Percentiles rank a stretch among this genome's conserved stretches.
These are phyloP conservation scores for Norana najaformis DNA, from an alignment of 2,888 invertebrate genomes.

Conservation along the genomic window DNA sequence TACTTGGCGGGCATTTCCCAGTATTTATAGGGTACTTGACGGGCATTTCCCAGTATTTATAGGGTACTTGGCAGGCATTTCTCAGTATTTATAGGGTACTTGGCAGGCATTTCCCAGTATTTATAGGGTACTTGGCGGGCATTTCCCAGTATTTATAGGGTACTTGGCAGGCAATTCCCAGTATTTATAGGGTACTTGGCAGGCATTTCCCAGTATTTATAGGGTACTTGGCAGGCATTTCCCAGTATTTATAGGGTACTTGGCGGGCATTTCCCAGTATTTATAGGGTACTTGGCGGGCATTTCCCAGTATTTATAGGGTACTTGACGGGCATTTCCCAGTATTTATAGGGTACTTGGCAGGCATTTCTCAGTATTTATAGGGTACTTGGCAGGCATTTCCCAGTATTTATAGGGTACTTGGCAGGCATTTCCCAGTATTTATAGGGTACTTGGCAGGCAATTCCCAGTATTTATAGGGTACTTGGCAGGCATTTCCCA, in stretches of 20 bases:
- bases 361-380: neutral
- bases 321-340: neutral
- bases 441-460: conserved; percentile 6
- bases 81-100: neutral
- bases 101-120: neutral
- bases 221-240: neutral
- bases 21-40: neutral
- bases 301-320: neutral
- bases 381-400: neutral
- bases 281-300: neutral
- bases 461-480: neutral
- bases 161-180: neutral
- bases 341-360: neutral
- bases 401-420: neutral
- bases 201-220: neutral
- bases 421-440: neutral
- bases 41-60: neutral
- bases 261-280: neutral
- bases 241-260: neutral
- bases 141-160: neutral
- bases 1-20: neutral
- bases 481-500: neutral
- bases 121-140: neutral
- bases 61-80: conserved; percentile 7
- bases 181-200: conserved; percentile 17